Evolutionary conservation across 2,797 vertebrate species (phyloP).

Genomic region (Acrossocheilus wenchowensis): DNA sequence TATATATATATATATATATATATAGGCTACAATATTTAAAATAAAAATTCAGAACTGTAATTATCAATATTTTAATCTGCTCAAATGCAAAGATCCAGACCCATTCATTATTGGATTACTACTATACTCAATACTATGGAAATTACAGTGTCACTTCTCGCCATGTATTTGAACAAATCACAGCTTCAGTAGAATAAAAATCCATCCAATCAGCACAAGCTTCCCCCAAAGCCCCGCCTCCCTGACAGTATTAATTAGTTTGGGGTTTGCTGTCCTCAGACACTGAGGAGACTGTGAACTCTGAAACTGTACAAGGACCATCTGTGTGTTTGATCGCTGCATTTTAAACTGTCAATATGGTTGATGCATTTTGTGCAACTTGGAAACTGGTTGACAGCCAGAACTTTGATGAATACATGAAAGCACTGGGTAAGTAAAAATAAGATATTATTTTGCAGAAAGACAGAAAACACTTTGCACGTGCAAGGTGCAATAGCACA

Average conservation of each 20-base stretch:
- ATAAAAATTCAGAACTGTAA: background rate
- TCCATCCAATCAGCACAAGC: conserved; percentile 65
- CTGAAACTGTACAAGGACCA: background rate
- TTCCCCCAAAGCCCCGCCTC: conserved; percentile 46
- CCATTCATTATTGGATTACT: conserved; percentile 62
- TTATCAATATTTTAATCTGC: background rate
- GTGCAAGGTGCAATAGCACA: conserved; percentile 12
- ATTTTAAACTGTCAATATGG: conserved; percentile 78
- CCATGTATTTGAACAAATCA: conserved; percentile 67
- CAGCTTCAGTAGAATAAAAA: background rate
- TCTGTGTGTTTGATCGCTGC: conserved; percentile 5
- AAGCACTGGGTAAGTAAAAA: conserved; percentile 85
- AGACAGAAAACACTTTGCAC: background rate
- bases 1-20: background rate
- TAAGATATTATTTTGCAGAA: background rate
- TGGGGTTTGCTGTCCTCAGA: conserved; percentile 39
- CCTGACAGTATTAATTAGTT: conserved; percentile 63
- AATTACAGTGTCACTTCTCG: conserved; percentile 60
- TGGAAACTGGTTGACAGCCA: conserved; percentile 95
- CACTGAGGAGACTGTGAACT: conserved; percentile 14
- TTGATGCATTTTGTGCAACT: conserved; percentile 92
- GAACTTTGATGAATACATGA: conserved; percentile 98
- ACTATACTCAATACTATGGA: conserved; percentile 17
- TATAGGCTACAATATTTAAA: background rate
- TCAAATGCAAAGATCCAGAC: conserved; percentile 8